Evolutionary conservation across 1,140 invertebrate genomes (phyloP), one percentile per base, ranked within the genome.

Genomic region (Polyergus mexicanus): DNA sequence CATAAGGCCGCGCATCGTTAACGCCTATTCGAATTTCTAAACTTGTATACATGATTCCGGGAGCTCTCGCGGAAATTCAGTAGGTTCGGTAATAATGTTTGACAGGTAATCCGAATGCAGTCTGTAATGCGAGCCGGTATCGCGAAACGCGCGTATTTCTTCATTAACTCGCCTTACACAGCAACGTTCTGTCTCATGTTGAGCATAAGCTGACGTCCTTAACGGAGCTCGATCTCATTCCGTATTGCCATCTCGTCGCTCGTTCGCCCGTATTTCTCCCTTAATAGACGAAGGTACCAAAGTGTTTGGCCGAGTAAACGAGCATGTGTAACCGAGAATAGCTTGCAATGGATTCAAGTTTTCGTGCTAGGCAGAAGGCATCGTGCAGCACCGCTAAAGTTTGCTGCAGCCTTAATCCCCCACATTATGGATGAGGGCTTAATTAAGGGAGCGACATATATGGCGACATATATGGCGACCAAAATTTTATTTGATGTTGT

Each of bases 361-460:
- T 69, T 88, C 74, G 66, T 58, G n/a, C 71, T 54, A 88, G 65
- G 84, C 19, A 38, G 54, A 63, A 83, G 38, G 86, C 86, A 87
- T 68, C 69, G 76, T 81, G 63, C 84, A 71, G 66, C 81, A 51
- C 68, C 38, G 81, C 47, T 83, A 56, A 90, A 90, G 74, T 91
- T 80, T 38, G 51, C 38, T 63, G 19, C 74, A 71, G 72, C 58
- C 71, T 84, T 84, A 90, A 90, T 89, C 88, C 84, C 47, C 54
- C 13, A 60, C 51, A 62, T 89, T 89, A 86, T 63, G 56, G 51
- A 66, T 68, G 75, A 75, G 62, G 38, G 41, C 85, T 90, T 90
- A 90, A 90, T 90, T 89, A 92, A 91, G 77, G 63, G 74, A 89
- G 84, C 89, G 86, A 89, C 87, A 89, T 87, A 90, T 88, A 90